Percentiles rank a stretch among this genome's conserved stretches.
These are phyloP conservation scores for Pararge aegeria DNA, from an alignment of 1,140 invertebrate species.

Conservation along the genomic window DNA sequence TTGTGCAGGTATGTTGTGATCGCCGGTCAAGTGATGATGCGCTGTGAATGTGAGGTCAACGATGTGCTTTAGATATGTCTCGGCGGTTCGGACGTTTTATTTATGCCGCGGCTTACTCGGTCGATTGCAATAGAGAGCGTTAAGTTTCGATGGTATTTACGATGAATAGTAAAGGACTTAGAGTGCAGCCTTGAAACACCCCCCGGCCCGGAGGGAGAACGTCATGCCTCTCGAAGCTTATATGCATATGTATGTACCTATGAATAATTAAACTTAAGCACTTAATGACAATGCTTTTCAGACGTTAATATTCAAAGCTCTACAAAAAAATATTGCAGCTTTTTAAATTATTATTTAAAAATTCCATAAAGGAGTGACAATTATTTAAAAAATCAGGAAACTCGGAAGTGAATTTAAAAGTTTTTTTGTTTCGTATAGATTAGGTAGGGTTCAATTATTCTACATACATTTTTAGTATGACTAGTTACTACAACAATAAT, in stretches of 20 bases:
- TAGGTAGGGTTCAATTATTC: no score
- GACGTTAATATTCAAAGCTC: background rate
- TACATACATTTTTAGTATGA: no score
- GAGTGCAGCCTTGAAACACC: slow-evolving; percentile 32
- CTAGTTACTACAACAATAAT: no score
- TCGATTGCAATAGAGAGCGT: slow-evolving; percentile 4
- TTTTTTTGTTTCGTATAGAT: no score
- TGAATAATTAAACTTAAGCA: slow-evolving; percentile 20
- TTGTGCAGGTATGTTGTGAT: slow-evolving; percentile 77
- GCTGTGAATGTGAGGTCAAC: slow-evolving; percentile 51
- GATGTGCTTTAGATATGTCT: slow-evolving; percentile 36
- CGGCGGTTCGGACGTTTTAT: slow-evolving; percentile 17
- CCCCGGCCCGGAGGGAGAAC: slow-evolving; percentile 21
- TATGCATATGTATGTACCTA: slow-evolving; percentile 47
- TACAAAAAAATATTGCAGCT: background rate
- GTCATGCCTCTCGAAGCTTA: slow-evolving; percentile 46
- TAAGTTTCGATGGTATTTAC: slow-evolving; percentile 8
- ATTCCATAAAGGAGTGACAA: no score
- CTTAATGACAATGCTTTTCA: background rate
- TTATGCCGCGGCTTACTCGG: slow-evolving; percentile 16
- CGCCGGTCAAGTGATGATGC: slow-evolving; percentile 68
- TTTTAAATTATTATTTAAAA: background rate
- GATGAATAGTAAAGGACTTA: slow-evolving; percentile 33
- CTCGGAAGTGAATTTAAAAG: no score
- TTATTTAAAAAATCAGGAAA: no score